A percentile compares a stretch with the other conserved stretches of the same genome.
These are phyloP conservation scores for Criorhina ranunculi DNA, from an alignment of 2,888 invertebrate species.

Conservation along the genomic window DNA sequence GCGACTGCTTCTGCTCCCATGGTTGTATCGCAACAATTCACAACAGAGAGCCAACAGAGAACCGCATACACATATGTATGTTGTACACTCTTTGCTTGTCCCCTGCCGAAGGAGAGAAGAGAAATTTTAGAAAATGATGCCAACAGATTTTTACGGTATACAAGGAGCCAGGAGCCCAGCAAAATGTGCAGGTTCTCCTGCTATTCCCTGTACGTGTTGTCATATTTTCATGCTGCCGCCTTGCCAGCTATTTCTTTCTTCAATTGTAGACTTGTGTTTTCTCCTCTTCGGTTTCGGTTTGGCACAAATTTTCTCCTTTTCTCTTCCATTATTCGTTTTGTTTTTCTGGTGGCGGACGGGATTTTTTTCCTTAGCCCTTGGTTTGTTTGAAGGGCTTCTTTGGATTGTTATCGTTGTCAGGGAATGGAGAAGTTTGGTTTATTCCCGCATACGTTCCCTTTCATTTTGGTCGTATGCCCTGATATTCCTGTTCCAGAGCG, in stretches of 20 bases:
- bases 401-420: not conserved
- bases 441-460: constrained; percentile 7
- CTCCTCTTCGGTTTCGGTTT: too few relatives aligned
- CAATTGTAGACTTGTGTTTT: too few relatives aligned
- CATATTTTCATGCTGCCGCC: constrained; percentile 25
- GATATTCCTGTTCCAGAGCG: constrained; percentile 54
- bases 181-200: constrained; percentile 47
- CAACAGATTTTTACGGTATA: constrained; percentile 77
- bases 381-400: constrained; percentile 14
- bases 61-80: not conserved
- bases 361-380: constrained; percentile 13
- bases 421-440: not conserved
- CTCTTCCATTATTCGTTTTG: too few relatives aligned
- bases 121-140: constrained; percentile 74
- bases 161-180: constrained; percentile 64
- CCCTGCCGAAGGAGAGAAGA: constrained; percentile 53
- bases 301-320: too few relatives aligned
- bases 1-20: not conserved
- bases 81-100: not conserved
- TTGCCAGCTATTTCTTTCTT: too few relatives aligned
- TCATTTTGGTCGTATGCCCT: not conserved
- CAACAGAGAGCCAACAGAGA: not conserved
- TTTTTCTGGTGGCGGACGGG: not conserved
- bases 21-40: not conserved
- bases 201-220: not conserved